These are phyloP conservation scores for Spodoptera frugiperda DNA, from an alignment of 1,140 invertebrate species.

Conservation along the genomic window DNA sequence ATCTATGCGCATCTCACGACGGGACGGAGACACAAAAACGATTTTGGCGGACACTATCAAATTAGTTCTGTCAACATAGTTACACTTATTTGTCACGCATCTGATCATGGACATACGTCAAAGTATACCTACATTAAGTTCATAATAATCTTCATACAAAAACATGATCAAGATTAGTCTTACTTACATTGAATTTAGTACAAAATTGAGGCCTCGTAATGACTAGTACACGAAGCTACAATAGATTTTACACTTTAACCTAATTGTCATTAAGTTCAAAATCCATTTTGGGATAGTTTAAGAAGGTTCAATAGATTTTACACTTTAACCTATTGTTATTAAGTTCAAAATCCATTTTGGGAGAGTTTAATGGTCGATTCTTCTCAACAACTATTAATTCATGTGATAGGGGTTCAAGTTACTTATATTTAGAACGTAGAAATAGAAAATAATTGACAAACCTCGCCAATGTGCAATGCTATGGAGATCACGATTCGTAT, in stretches of 20 bases:
- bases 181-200: not conserved
- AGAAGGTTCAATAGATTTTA: too few species aligned
- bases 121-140: too few species aligned
- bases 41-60: not conserved
- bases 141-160: too few species aligned
- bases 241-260: too few species aligned
- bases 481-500: constrained; percentile 6
- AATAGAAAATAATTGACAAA: constrained; percentile 1
- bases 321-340: too few species aligned
- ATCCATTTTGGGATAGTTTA: too few species aligned
- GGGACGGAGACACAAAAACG: not conserved
- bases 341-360: too few species aligned
- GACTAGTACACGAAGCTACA: not conserved
- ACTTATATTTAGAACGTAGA: constrained; percentile 17
- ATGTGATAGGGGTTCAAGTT: not conserved
- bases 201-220: constrained; percentile 2
- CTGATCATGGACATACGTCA: too few species aligned
- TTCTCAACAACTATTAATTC: not conserved
- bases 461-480: not conserved
- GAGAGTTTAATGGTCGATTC: too few species aligned
- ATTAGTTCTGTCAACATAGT: constrained; percentile 6
- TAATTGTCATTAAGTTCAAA: too few species aligned
- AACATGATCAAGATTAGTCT: too few species aligned
- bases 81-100: too few species aligned
- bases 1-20: not conserved